Evolutionary conservation across 2,888 invertebrate genomes (phyloP).

Genomic region (Himalopsyche japonica): DNA sequence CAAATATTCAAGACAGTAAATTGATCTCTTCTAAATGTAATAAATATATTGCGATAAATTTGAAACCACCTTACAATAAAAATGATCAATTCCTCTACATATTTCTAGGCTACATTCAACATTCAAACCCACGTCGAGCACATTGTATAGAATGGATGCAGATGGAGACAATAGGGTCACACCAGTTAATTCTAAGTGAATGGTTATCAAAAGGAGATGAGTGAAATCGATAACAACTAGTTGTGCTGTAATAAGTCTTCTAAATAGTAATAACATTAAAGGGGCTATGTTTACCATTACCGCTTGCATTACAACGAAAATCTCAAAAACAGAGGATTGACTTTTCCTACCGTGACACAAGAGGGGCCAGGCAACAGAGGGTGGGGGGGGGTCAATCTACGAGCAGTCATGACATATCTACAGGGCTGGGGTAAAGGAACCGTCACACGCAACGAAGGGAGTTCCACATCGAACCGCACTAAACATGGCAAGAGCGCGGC

Average conservation of each 20-base stretch:
- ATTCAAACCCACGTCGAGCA: not conserved
- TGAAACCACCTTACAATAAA: not conserved
- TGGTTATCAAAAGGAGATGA: not conserved
- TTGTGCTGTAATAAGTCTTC: not conserved
- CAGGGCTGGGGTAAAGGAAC: not conserved
- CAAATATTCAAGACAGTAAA: no score
- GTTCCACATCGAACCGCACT: not conserved
- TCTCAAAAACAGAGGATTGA: not conserved
- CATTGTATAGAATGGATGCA: not conserved
- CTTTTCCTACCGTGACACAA: not conserved
- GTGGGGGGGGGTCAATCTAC: constrained; percentile 53
- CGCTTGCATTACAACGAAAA: not conserved
- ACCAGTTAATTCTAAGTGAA: not conserved
- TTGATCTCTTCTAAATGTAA: no score
- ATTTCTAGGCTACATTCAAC: not conserved
- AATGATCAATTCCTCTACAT: not conserved
- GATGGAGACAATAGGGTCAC: not conserved
- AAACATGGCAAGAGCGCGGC: not conserved
- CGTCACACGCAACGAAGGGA: not conserved
- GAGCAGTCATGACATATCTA: not conserved
- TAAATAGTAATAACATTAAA: not conserved
- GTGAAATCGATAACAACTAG: not conserved
- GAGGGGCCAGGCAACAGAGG: constrained; percentile 48
- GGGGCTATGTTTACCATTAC: not conserved
- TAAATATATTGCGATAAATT: not conserved